Conservation (phyloP, 1,140 invertebrate species). For the Bilobella aurantiaca region DNA sequence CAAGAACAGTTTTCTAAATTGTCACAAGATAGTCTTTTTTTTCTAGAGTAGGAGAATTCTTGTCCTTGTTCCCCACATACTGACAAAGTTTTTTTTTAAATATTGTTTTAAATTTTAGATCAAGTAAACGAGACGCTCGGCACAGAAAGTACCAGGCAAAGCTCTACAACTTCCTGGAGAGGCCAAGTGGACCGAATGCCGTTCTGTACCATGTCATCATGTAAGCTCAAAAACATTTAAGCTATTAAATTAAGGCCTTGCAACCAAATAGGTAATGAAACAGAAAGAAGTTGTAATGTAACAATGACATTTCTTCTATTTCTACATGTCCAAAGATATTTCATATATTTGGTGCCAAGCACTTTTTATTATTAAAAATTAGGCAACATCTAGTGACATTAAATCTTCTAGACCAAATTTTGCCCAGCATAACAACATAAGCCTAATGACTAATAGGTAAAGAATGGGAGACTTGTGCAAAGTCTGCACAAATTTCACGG, state of each 20-base stretch:
- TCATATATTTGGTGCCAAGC: too few species aligned
- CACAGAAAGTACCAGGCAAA: conserved; percentile 77
- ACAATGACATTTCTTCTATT: too few species aligned
- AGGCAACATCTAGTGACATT: too few species aligned
- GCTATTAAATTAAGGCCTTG: not conserved
- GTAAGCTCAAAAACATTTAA: conserved; percentile 53
- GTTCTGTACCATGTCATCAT: conserved; percentile 82
- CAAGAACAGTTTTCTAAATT: not conserved
- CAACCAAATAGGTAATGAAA: too few species aligned
- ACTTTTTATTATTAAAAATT: too few species aligned
- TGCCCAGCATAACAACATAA: too few species aligned
- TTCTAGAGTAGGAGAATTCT: not conserved
- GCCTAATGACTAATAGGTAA: too few species aligned
- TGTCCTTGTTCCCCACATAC: conserved; percentile 1
- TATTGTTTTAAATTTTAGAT: conserved; percentile 17
- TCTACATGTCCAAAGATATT: too few species aligned
- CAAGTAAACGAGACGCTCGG: conserved; percentile 71
- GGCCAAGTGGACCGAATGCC: conserved; percentile 71
- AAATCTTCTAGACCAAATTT: too few species aligned
- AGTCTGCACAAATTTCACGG: too few species aligned
- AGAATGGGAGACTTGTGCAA: too few species aligned
- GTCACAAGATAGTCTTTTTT: not conserved
- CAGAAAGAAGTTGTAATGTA: too few species aligned
- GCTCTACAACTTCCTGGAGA: conserved; percentile 88
- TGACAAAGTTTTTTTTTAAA: not conserved